These are phyloP conservation scores for Phylloscopus collybita DNA, from an alignment of 2,797 vertebrate species.

Conservation along the genomic window DNA sequence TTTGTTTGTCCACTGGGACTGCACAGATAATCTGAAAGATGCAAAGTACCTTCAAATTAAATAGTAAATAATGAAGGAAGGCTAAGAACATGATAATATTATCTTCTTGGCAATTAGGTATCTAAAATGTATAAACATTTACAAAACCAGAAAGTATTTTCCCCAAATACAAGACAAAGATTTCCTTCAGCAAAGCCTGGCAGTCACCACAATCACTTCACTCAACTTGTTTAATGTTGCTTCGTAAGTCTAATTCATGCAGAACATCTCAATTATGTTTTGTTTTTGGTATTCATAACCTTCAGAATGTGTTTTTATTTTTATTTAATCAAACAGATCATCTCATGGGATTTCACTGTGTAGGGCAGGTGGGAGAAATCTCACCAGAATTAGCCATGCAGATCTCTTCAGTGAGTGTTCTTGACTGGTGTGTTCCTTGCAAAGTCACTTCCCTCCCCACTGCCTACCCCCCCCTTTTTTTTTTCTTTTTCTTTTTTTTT, in stretches of 20 bases:
- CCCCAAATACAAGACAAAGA: not conserved
- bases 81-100: not conserved
- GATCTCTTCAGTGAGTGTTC: not conserved
- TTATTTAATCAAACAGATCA: not conserved
- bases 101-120: not conserved
- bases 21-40: not conserved
- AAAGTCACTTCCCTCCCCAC: not conserved
- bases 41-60: not conserved
- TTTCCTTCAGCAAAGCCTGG: not conserved
- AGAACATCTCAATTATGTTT: not conserved
- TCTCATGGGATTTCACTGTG: not conserved
- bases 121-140: not conserved
- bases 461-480: not conserved
- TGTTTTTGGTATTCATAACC: not conserved
- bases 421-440: not conserved
- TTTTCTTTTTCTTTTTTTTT: not conserved
- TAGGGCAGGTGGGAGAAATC: not conserved
- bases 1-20: not conserved
- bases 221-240: not conserved
- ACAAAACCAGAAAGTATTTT: not conserved
- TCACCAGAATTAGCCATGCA: not conserved
- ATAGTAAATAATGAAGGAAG: not conserved
- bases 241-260: not conserved
- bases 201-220: not conserved
- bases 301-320: not conserved